A percentile compares a stretch with the other conserved stretches of the same genome.
phyloP scores from a whole-genome alignment of 2,113 vertebrate species.

The Maccullochella peelii region DNA sequence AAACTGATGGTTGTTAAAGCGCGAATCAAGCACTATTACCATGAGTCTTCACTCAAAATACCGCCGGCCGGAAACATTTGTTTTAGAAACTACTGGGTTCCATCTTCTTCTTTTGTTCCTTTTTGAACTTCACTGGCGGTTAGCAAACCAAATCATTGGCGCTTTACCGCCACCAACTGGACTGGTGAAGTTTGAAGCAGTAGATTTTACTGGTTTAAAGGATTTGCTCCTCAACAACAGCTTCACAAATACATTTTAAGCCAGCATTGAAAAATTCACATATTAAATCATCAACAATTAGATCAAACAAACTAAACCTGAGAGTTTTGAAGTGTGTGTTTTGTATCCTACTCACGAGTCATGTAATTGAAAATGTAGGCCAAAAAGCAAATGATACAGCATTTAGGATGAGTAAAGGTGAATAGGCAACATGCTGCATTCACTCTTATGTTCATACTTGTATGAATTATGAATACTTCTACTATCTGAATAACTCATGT shows the following conservation, averaged over 20 bases:
- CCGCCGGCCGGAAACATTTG: constrained; percentile 56
- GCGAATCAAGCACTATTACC: not conserved
- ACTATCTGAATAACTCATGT: not conserved
- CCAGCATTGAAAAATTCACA: not conserved
- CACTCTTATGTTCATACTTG: not conserved
- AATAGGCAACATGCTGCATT: not conserved
- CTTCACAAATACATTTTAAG: not conserved
- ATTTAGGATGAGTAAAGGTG: not conserved
- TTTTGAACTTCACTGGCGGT: not conserved
- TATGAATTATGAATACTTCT: not conserved
- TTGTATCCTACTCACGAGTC: not conserved
- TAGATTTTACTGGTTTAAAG: not conserved
- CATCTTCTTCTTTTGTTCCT: not conserved
- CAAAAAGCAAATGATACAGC: not conserved
- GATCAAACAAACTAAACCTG: not conserved
- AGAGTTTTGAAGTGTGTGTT: not conserved
- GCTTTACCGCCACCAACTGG: constrained; percentile 44
- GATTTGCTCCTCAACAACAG: not conserved
- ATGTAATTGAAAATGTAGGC: not conserved
- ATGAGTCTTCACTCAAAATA: constrained; percentile 56
- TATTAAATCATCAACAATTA: not conserved
- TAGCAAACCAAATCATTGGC: not conserved
- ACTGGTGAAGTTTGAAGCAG: not conserved
- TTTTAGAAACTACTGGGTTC: constrained; percentile 29
- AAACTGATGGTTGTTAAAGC: not conserved